Evolutionary conservation across 2,888 invertebrate species (phyloP), one percentile per base, ranked within the genome.

Genomic region (Anodontia alba): DNA sequence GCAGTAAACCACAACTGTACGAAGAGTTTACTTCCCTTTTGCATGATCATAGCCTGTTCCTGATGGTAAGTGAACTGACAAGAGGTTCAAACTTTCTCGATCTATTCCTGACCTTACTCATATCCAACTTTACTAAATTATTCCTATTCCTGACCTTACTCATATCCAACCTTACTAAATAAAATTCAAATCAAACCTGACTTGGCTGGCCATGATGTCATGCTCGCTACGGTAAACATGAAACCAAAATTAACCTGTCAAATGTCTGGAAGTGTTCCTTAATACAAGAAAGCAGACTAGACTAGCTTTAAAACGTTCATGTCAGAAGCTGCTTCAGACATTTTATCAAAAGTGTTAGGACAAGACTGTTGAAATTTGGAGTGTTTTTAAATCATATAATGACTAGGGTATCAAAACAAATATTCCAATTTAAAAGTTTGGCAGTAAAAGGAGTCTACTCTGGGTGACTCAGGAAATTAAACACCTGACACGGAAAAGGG

Each of bases 41-140:
- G 51, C 26, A 76, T 71, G 71, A 69, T 23, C 70, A 70, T 12
- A 70, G 51, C 62, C 29, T 76, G 23, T 43, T 69, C 17, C 67
- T 72, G 33, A 77, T 77, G 77, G 72, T 77, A 7, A 77, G 38
- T 43, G 69, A 69, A n/a, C 26, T 17, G 8, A 75, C 51, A n/a
- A 75, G 68, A 26, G 17, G 46, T 8, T n/a, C 68, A 36, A 69
- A 49, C 8, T 68, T 51, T 36, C 68, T 46, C 31, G 51, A 69
- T 42, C 38, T 69, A 15, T 72, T 72, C 29, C 62, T 77, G 3
- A 72, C 51, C 10, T n/a, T n/a, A n/a, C n/a, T n/a, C n/a, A n/a
- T n/a, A n/a, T n/a, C n/a, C n/a, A n/a, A n/a, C n/a, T n/a, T n/a
- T n/a, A n/a, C n/a, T n/a, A n/a, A n/a, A n/a, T n/a, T n/a, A n/a